Conservation (phyloP, 1,140 invertebrate species). For the Conus betulinus region DNA sequence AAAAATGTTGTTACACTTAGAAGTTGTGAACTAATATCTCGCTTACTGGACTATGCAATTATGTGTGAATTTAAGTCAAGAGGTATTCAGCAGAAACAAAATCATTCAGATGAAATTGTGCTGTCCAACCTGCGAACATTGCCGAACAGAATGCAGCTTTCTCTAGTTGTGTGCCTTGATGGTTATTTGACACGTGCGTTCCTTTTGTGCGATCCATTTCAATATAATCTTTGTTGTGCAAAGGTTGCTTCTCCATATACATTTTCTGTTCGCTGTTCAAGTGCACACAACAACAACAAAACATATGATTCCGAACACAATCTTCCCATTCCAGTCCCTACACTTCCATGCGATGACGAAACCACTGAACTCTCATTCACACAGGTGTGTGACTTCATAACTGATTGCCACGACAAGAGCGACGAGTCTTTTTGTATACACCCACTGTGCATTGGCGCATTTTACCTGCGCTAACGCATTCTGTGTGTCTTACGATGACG, state of each 20-base stretch:
- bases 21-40: no score
- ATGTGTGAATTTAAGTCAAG: no score
- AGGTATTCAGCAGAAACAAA: no score
- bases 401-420: background rate
- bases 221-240: background rate
- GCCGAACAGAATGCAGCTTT: constrained; percentile 48
- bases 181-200: background rate
- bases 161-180: constrained; percentile 34
- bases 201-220: background rate
- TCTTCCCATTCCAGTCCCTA: background rate
- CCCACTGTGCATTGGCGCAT: background rate
- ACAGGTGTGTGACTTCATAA: constrained; percentile 1
- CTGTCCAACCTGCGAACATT: constrained; percentile 39
- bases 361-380: background rate
- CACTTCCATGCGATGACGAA: background rate
- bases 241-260: background rate
- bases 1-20: no score
- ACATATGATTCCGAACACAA: background rate
- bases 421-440: background rate
- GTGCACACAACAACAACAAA: background rate
- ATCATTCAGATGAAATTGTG: no score
- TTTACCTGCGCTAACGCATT: background rate
- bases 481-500: background rate
- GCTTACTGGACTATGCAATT: no score
- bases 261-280: background rate